Evolutionary conservation across 2,113 vertebrate species (phyloP).

Genomic region (Oreochromis tanganicae): DNA sequence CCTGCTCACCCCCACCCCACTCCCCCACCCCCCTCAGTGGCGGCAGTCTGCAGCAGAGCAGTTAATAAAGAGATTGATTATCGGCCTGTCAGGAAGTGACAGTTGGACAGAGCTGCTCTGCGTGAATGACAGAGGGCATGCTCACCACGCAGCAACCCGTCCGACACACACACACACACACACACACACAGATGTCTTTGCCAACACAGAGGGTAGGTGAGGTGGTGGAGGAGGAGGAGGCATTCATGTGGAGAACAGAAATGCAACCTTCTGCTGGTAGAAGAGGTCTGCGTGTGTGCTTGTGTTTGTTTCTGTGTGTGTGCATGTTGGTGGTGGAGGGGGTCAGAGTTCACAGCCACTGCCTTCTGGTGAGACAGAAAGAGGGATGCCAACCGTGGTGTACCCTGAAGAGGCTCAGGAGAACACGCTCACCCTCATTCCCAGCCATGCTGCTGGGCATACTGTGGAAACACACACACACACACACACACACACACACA

Average conservation of each 20-base stretch:
- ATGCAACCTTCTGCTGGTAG: slow-evolving; percentile 52
- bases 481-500: neutral
- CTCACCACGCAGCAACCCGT: slow-evolving; percentile 81
- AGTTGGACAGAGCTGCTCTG: slow-evolving; percentile 90
- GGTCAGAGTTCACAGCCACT: slow-evolving; percentile 60
- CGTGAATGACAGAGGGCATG: slow-evolving; percentile 93
- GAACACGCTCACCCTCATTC: neutral
- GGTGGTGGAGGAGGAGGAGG: slow-evolving; percentile 14
- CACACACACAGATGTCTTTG: slow-evolving; percentile 55
- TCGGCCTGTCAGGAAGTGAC: slow-evolving; percentile 90
- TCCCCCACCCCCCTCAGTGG: slow-evolving; percentile 45
- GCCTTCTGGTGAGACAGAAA: slow-evolving; percentile 26
- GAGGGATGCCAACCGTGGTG: neutral
- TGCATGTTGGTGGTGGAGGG: neutral
- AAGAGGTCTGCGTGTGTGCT: neutral
- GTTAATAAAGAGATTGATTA: slow-evolving; percentile 99
- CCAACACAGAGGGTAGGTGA: slow-evolving; percentile 72
- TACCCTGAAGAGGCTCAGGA: neutral
- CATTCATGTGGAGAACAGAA: slow-evolving; percentile 51
- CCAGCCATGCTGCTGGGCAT: neutral
- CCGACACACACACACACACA: slow-evolving; percentile 47
- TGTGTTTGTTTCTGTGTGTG: neutral
- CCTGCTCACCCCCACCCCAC: neutral
- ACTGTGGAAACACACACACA: neutral
- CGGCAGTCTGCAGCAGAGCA: slow-evolving; percentile 83